Evolutionary conservation across 2,888 invertebrate species (phyloP).

Genomic region (Dynastes maya): DNA sequence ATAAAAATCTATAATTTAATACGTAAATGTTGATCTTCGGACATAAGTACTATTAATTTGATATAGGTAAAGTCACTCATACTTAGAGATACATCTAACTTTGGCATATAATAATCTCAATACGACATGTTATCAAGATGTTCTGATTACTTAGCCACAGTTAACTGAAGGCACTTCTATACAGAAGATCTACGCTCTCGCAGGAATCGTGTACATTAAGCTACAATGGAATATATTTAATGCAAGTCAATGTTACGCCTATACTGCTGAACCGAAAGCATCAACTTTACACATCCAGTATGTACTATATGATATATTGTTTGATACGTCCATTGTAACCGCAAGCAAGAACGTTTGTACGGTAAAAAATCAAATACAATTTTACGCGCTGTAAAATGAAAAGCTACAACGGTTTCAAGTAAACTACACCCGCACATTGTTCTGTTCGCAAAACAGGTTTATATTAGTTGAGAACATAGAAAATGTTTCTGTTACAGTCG

Average conservation of each 20-base stretch:
- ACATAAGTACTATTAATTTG: too few species aligned
- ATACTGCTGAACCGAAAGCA: conserved; percentile 9
- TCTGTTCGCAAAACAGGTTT: background rate
- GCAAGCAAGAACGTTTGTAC: background rate
- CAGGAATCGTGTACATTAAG: background rate
- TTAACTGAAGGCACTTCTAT: background rate
- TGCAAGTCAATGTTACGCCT: conserved; percentile 33
- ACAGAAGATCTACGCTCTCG: background rate
- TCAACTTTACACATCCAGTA: conserved; percentile 24
- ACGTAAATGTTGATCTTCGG: too few species aligned
- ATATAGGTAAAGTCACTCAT: too few species aligned
- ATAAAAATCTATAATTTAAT: too few species aligned
- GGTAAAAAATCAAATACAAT: conserved; percentile 11
- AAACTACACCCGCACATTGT: background rate
- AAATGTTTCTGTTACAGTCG: too few species aligned
- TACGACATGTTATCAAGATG: too few species aligned
- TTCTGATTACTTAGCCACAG: too few species aligned
- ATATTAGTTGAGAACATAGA: background rate
- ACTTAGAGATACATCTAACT: too few species aligned
- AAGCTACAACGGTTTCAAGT: conserved; percentile 1
- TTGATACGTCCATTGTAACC: conserved; percentile 19
- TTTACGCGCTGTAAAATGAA: conserved; percentile 5
- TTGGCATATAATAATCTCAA: too few species aligned
- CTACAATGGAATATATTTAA: conserved; percentile 3
- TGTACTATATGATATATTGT: conserved; percentile 19